phyloP scores from a whole-genome alignment of 2,888 invertebrate species.

The Anagyrus pseudococci region DNA sequence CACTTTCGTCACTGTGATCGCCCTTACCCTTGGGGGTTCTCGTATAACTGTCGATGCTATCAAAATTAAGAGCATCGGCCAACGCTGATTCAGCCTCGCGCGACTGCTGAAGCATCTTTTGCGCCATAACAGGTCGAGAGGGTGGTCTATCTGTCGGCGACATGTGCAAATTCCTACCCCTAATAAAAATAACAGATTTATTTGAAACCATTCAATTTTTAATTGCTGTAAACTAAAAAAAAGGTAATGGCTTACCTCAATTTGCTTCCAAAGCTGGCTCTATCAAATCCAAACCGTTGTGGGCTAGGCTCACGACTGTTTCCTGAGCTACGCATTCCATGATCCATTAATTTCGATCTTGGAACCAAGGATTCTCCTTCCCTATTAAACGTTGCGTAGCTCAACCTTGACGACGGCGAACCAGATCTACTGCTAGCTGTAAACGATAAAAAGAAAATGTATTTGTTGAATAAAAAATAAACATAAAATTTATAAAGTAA shows the following conservation, averaged over 20 bases:
- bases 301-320: slow-evolving; percentile 64
- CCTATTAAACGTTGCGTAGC: slow-evolving; percentile 73
- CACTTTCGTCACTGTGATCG: slow-evolving; percentile 87
- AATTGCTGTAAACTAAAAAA: background rate
- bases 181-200: no score
- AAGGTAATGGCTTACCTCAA: slow-evolving; percentile 46
- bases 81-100: slow-evolving; percentile 86
- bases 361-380: slow-evolving; percentile 63
- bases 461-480: no score
- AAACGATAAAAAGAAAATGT: slow-evolving; percentile 39
- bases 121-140: slow-evolving; percentile 73
- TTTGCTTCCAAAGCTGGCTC: slow-evolving; percentile 54
- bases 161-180: slow-evolving; percentile 56
- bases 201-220: no score
- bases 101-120: slow-evolving; percentile 84
- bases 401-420: slow-evolving; percentile 87
- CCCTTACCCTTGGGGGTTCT: slow-evolving; percentile 56
- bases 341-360: slow-evolving; percentile 73
- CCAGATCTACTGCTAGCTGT: slow-evolving; percentile 91
- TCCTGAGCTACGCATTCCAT: slow-evolving; percentile 56
- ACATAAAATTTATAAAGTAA: no score
- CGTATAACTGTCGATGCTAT: slow-evolving; percentile 55
- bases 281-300: slow-evolving; percentile 57
- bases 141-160: slow-evolving; percentile 65
- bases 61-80: slow-evolving; percentile 71